These are phyloP conservation scores for Porites cylindrica DNA, from an alignment of 92 coral and sea anemone genomes.

Conservation along the genomic window DNA sequence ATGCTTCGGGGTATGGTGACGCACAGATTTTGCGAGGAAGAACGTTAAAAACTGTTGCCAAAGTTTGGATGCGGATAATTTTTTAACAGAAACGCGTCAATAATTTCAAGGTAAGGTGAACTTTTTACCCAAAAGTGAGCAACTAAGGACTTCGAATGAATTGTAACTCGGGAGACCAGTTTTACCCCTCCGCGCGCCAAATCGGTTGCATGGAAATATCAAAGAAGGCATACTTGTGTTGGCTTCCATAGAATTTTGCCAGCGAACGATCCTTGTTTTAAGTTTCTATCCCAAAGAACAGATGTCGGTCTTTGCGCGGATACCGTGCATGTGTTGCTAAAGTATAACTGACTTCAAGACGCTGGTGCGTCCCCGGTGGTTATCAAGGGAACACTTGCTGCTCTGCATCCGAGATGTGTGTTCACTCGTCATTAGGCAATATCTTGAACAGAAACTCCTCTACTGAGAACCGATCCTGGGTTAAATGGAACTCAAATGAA, in stretches of 20 bases:
- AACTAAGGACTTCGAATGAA: constrained; percentile 52
- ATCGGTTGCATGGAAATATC: constrained; percentile 91
- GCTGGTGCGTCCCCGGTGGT: background rate
- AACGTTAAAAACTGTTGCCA: background rate
- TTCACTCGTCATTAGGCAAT: background rate
- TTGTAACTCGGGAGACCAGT: constrained; percentile 82
- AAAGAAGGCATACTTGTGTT: constrained; percentile 69
- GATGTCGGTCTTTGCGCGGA: constrained; percentile 11
- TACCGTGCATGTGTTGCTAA: background rate
- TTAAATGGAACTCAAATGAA: background rate
- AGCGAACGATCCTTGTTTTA: constrained; percentile 67
- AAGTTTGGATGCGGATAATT: background rate
- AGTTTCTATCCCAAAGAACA: constrained; percentile 33
- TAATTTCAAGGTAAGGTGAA: constrained; percentile 17
- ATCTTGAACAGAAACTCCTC: background rate
- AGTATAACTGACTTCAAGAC: background rate
- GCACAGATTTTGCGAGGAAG: background rate
- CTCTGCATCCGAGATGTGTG: too few relatives aligned
- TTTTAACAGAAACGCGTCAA: background rate
- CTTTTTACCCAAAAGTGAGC: constrained; percentile 10
- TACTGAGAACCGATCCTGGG: too few relatives aligned
- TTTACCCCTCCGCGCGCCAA: constrained; percentile 15
- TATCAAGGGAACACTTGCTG: too few relatives aligned
- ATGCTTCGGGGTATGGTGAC: constrained; percentile 10
- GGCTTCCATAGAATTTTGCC: constrained; percentile 94